These are phyloP conservation scores for Chrysemys picta DNA, from an alignment of 2,113 vertebrate species.

Conservation along the genomic window DNA sequence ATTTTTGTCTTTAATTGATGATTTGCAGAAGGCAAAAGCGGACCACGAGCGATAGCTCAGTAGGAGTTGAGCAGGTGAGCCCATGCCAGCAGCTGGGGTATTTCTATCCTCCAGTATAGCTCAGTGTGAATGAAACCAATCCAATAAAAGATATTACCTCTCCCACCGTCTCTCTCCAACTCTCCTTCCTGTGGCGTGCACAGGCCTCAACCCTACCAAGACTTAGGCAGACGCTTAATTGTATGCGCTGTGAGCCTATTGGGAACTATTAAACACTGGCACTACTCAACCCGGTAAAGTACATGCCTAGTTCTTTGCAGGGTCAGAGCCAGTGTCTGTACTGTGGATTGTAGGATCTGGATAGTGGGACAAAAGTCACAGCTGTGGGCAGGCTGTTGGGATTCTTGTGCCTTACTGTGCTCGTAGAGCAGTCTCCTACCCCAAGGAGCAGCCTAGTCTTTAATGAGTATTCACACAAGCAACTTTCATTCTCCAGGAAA, in stretches of 20 bases:
- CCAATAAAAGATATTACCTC: not conserved
- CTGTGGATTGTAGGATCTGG: too few relatives aligned
- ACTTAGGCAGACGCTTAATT: not conserved
- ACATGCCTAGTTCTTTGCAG: not conserved
- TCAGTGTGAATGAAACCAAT: not conserved
- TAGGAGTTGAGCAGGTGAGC: not conserved
- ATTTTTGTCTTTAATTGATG: not conserved
- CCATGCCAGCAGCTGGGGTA: not conserved
- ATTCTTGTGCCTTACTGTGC: not conserved
- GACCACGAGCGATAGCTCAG: accelerated
- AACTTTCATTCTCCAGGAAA: not conserved
- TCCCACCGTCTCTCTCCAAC: not conserved
- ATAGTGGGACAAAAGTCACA: not conserved
- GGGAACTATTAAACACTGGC: not conserved
- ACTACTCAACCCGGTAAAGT: not conserved
- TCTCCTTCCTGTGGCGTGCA: not conserved
- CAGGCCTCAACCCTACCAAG: not conserved
- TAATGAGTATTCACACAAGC: not conserved
- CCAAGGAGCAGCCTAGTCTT: not conserved
- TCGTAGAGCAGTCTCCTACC: not conserved
- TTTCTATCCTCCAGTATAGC: not conserved
- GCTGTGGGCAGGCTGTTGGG: not conserved
- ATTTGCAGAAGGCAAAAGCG: not conserved
- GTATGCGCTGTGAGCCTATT: not conserved
- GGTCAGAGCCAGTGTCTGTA: not conserved